Conservation (phyloP, 2,888 invertebrate species). For the Sarcophaga carnaria region DNA sequence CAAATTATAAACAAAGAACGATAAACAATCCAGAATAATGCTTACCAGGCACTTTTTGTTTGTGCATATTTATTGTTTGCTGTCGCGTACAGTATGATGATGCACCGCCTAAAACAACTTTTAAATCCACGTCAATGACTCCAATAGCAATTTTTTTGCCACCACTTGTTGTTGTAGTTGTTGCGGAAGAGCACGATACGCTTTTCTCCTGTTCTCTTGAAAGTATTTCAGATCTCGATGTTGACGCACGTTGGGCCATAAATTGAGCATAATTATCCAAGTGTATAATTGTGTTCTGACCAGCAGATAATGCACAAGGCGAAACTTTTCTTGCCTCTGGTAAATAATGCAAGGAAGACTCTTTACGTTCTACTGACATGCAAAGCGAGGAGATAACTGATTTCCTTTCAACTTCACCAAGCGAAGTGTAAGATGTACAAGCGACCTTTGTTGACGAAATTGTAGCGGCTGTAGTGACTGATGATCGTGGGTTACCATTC, state of each 20-base stretch:
- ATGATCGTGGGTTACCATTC: not conserved
- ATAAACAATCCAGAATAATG: slow-evolving; percentile 33
- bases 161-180: not conserved
- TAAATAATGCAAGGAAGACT: slow-evolving; percentile 36
- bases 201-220: not conserved
- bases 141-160: not conserved
- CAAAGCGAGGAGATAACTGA: slow-evolving; percentile 43
- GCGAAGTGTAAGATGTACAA: slow-evolving; percentile 1
- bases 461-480: slow-evolving; percentile 21
- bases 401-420: not conserved
- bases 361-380: slow-evolving; percentile 51
- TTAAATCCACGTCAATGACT: slow-evolving; percentile 37
- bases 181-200: slow-evolving; percentile 1
- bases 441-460: slow-evolving; percentile 37
- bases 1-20: not conserved
- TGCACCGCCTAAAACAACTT: slow-evolving; percentile 33
- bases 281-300: slow-evolving; percentile 48
- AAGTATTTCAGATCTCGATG: slow-evolving; percentile 15
- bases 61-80: slow-evolving; percentile 41
- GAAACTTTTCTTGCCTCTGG: not conserved
- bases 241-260: slow-evolving; percentile 44
- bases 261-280: slow-evolving; percentile 52
- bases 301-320: slow-evolving; percentile 42
- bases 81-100: slow-evolving; percentile 23
- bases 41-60: slow-evolving; percentile 65